Evolutionary conservation across 2,797 vertebrate genomes (phyloP), one percentile per base, ranked within the genome.

Genomic region (Sebastolobus alascanus): DNA sequence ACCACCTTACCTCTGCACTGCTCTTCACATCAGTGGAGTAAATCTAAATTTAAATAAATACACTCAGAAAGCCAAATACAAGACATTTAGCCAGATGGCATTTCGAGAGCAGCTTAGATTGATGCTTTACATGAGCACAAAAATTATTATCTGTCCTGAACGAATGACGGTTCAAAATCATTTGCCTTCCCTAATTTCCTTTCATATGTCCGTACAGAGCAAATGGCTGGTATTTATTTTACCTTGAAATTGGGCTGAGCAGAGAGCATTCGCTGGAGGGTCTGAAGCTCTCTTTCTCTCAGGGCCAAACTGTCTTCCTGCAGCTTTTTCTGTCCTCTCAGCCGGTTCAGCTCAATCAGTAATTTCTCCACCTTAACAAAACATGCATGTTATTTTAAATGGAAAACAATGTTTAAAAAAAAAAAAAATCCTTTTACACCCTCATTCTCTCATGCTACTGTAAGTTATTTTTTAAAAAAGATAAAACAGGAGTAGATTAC

Each of bases 331-430:
- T 96, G 93, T 0, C 84, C 82, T 22, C 93, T 87, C 77, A 97
- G 83, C 0, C 43, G 16, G 0, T 81, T 94, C 91, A 96, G 91
- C 71, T 96, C 93, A 10, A 79, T 88, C 86, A 96, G 91, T 58
- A 95, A 68, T 22, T 67, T 87, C 86, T 94, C 93, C 85, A 95
- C 20, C 94, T 95, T 52, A 2, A 77, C 3, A 37, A 71, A 66
- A 27, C 1, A 63, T 8, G 0, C 14, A 60, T 52, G 10, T 2
- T 50, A 20, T 69, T 76, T 65, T 14, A 22, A 70, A 69, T 16
- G 10, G n/a, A 46, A 68, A 70, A 60, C 4, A 16, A 4, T 50
- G 14, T 35, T 6, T 25, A 31, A 54, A 59, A 50, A 7, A 25
- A 20, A 55, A 16, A 25, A 35, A 2, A 1, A 16, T 58, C 4